Evolutionary conservation across 2,888 invertebrate species (phyloP).

Genomic region (Adelphocoris suturalis): DNA sequence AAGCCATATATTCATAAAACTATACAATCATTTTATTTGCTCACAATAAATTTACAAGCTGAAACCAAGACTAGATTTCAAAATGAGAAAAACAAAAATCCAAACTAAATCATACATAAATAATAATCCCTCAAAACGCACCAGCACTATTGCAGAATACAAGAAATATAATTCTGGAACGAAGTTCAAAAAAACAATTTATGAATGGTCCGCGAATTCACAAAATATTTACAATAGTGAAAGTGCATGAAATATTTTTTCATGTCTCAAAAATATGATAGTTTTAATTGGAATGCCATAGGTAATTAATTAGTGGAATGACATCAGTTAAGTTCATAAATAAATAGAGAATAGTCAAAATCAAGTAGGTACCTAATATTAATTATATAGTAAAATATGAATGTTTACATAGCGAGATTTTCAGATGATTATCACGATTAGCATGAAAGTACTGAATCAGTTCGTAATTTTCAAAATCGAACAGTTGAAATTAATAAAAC

Average conservation of each 20-base stretch:
- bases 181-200: not conserved
- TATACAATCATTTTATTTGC: constrained; percentile 3
- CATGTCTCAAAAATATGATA: not conserved
- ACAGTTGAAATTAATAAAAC: too few relatives aligned
- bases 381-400: too few relatives aligned
- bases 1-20: not conserved
- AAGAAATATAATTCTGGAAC: not conserved
- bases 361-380: too few relatives aligned
- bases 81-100: constrained; percentile 6
- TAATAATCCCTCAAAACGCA: not conserved
- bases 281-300: not conserved
- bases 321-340: too few relatives aligned
- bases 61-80: constrained; percentile 42
- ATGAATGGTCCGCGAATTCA: not conserved
- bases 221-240: constrained; percentile 12
- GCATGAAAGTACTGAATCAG: too few relatives aligned
- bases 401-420: too few relatives aligned
- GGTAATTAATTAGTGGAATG: not conserved
- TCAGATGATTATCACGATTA: too few relatives aligned
- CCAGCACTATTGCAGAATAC: not conserved
- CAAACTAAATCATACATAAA: not conserved
- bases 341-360: too few relatives aligned
- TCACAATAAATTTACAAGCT: constrained; percentile 25
- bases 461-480: too few relatives aligned
- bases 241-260: not conserved